phyloP scores from a whole-genome alignment of 2,888 invertebrate genomes.

The Noctua pronuba region DNA sequence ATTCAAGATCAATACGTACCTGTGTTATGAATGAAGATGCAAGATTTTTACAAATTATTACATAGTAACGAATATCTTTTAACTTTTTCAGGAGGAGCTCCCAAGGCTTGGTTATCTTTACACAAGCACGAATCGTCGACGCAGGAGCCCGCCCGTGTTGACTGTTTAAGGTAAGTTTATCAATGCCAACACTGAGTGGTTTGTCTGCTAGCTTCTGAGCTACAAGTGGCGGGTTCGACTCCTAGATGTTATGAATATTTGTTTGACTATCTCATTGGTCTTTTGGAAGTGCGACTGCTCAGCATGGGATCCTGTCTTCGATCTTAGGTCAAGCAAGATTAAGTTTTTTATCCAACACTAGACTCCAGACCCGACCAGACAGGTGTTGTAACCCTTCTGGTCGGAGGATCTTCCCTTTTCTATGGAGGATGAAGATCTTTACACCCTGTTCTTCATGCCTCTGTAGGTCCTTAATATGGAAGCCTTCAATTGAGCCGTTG shows the following conservation, averaged over 20 bases:
- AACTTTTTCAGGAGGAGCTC: background rate
- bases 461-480: background rate
- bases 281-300: background rate
- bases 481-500: background rate
- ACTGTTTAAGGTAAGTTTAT: background rate
- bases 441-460: background rate
- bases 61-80: too few relatives aligned
- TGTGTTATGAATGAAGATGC: too few relatives aligned
- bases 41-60: too few relatives aligned
- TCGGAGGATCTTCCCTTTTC: too few relatives aligned
- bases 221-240: background rate
- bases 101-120: background rate
- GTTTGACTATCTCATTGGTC: background rate
- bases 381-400: too few relatives aligned
- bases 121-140: background rate
- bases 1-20: too few relatives aligned
- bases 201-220: background rate
- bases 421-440: too few relatives aligned
- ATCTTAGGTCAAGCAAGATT: background rate
- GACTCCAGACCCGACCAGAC: too few relatives aligned
- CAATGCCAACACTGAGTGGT: background rate
- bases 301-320: background rate
- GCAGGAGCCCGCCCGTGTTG: background rate
- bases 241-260: background rate
- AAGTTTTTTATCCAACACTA: too few relatives aligned